Evolutionary conservation across 2,113 vertebrate genomes (phyloP).

Genomic region (Lagopus leucura): DNA sequence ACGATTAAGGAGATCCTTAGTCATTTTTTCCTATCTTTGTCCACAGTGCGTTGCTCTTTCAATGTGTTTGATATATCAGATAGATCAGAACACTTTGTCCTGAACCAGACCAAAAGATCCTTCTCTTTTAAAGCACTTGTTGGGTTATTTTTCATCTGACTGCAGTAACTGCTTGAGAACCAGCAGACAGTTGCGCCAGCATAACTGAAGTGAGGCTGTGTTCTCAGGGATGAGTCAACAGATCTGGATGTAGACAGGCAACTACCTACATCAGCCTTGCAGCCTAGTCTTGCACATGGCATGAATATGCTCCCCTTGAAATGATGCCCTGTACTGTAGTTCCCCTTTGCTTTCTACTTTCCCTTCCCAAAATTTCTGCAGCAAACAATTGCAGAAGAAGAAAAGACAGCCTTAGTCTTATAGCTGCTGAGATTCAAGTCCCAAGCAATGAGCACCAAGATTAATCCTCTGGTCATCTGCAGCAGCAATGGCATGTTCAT

Average conservation of each 20-base stretch:
- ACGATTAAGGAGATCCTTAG: not conserved
- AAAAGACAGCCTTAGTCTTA: not conserved
- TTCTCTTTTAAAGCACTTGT: not conserved
- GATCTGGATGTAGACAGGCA: not conserved
- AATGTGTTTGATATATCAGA: not conserved
- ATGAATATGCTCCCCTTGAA: fast-evolving
- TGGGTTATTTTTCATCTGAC: not conserved
- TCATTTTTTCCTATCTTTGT: not conserved
- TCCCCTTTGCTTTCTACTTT: not conserved
- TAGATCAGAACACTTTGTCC: not conserved
- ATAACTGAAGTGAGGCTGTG: not conserved
- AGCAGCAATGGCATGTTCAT: not conserved
- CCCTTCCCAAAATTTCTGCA: not conserved
- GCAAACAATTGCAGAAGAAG: not conserved
- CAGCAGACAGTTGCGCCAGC: not conserved
- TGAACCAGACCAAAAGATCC: not conserved
- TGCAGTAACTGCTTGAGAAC: not conserved
- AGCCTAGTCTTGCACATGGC: not conserved
- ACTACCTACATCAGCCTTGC: not conserved
- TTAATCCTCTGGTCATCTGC: not conserved
- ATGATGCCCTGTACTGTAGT: not conserved
- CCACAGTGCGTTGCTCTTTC: not conserved
- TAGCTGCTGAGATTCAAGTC: not conserved
- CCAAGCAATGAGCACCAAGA: not conserved
- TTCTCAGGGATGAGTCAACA: not conserved